Evolutionary conservation across 2,888 invertebrate genomes (phyloP), one percentile per base, ranked within the genome.

Genomic region (Frankliniella fusca): DNA sequence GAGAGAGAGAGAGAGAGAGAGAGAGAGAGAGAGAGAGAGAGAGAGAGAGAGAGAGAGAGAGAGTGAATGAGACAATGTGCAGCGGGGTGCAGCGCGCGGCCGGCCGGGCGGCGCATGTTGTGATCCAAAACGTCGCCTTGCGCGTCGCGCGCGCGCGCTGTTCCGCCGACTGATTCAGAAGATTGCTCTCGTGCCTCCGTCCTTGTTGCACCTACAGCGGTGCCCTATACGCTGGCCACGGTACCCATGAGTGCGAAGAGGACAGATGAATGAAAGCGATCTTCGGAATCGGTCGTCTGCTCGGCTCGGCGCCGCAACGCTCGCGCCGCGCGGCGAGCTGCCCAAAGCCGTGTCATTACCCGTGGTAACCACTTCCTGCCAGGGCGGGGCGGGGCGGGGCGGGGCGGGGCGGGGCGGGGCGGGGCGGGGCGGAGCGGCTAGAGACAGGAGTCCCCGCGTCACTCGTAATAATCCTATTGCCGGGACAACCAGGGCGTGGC

Each of bases 301-400:
- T 2, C 3, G 15, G 54, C 54, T 54, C 15, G 12, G 61, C 61
- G 61, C 61, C 61, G 61, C 61, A 0, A 38, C 38, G 38, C 38
- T n/a, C 18, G 61, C 61, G 10, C 54, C 54, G 54, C 54, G 12
- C 61, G 12, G 54, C 54, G 18, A 3, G 12, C 15, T 12, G 54
- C 54, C 54, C 61, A 61, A 61, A 61, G 70, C 70, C 70, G 70
- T 70, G 70, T 70, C 70, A 70, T 70, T 70, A 70, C 70, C 38
- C 70, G n/a, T 11, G 70, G n/a, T 70, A 70, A 70, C 70, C 20
- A 70, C 70, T 70, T 70, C 70, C 70, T 70, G 70, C 70, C 65
- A 3, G n/a, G 70, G 9, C 23, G 20, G 23, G 65, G 7, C 70
- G 70, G 9, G n/a, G 23, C 11, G 70, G 18, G 20, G 12, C 54